Base-by-base conservation (phyloP, 2,888 invertebrate genomes). In the Dugesia japonica region DNA sequence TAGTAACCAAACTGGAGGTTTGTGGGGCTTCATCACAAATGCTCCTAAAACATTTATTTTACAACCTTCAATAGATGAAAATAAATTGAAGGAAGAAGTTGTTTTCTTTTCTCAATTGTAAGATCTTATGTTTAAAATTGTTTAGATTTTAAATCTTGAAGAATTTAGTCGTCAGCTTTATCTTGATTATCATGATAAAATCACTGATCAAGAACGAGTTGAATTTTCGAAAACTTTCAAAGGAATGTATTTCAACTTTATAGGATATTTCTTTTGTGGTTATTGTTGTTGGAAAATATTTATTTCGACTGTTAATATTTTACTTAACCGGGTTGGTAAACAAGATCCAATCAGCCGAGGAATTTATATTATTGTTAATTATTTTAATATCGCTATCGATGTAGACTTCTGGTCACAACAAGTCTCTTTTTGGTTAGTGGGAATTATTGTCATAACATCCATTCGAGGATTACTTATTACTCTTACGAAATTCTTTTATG, bases 281-380 rank as follows among this genome's bases (percentile, higher is more conserved):
- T 99, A 99, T 83, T 99, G 98, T 84, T 87, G 92, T 78, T 97
- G 95, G 92, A 99, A 99, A 87, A 98, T 99, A 83, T 92, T 97
- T 84, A 97, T 98, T 23, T 75, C 92, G 73, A 94, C 94, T 76
- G 91, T 98, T 79, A 99, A 98, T 86, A 99, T 99, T 81, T 92
- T 98, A 26, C 95, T 99, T 85, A 95, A 98, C 85, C 89, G 98
- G 75, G 97, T 98, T 0, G 98, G 97, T 0, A 94, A 93, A 83
- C 94, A 94, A 82, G 98, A 99, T 85, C 95, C 97, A 0, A 94
- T 99, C 0, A 97, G 98, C 0, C 87, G 92, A 79, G 94, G 94
- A 0, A 89, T 98, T 76, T 95, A 97, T 87, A 92, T 98, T 78
- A 92, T 92, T 1, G 92, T 98, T 0, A 91, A 93, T 83, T 95